Base-by-base conservation (phyloP, 1,140 invertebrate species). In the Panagrolaimus sp. region DNA sequence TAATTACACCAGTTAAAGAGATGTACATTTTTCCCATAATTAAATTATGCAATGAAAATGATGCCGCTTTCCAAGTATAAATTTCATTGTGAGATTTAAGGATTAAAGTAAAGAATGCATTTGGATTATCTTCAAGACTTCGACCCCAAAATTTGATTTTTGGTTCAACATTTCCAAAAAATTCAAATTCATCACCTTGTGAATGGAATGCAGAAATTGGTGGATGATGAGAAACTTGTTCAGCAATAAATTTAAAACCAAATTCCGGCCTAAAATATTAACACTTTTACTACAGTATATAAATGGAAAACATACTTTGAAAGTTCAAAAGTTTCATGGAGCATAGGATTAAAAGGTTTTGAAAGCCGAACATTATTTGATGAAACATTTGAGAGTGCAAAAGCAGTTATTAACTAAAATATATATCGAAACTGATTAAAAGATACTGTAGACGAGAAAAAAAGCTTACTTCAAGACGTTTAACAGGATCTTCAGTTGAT, bases 221-320 rank as follows among this genome's bases (percentile, higher is more conserved):
- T 12, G 95, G 95, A 88, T 98, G 95, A 87, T 98, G 95, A 7
- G 94, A 97, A 5, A 98, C 94, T 87, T 98, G 96, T 85, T 98
- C 96, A 1, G 94, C 94, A 69, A 94, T 88, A 85, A 97, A 98
- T 9, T 75, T 80, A 21, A 86, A 73, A 32, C 79, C 70, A 28
- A 80, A 69, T 55, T 73, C 65, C 14, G 79, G 67, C n/a, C 32
- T 38, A 7, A 38, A 38, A 38, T 38, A 7, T 38, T 2, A 38
- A 4, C 32, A 38, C 32, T 38, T 38, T 38, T 38, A 7, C 32
- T n/a, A 38, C 32, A 38, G n/a, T n/a, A n/a, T n/a, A n/a, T n/a
- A n/a, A n/a, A n/a, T n/a, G n/a, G n/a, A 38, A 38, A 38, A 38
- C 32, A 4, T 2, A 38, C 32, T 92, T 87, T 8, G 90, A 90